Evolutionary conservation across 2,888 invertebrate species (phyloP).

Genomic region (Matsumyia berberina): DNA sequence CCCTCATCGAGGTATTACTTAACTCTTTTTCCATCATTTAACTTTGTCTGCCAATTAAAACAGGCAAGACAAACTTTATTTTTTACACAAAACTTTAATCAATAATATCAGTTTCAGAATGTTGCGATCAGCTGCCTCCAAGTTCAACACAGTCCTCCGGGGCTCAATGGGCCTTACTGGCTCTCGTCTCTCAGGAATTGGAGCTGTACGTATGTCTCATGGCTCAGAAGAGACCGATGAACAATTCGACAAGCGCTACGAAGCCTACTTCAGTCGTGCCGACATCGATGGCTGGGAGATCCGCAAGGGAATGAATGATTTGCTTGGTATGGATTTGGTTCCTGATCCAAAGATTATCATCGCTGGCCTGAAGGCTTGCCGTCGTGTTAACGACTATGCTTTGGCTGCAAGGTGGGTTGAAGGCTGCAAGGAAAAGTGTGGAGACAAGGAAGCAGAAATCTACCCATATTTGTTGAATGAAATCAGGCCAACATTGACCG

Average conservation of each 20-base stretch:
- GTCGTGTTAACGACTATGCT: slow-evolving; percentile 96
- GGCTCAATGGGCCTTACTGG: slow-evolving; percentile 80
- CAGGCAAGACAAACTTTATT: neutral
- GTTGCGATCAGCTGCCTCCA: slow-evolving; percentile 85
- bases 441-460: slow-evolving; percentile 89
- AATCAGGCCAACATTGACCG: slow-evolving; percentile 95
- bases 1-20: slow-evolving; percentile 79
- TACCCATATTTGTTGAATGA: slow-evolving; percentile 95
- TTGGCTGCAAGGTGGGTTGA: slow-evolving; percentile 97
- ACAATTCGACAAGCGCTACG: slow-evolving; percentile 93
- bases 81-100: slow-evolving; percentile 6
- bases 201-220: slow-evolving; percentile 83
- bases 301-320: slow-evolving; percentile 95
- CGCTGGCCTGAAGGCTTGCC: slow-evolving; percentile 95
- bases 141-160: slow-evolving; percentile 83
- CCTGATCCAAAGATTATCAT: slow-evolving; percentile 96
- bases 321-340: slow-evolving; percentile 95
- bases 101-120: slow-evolving; percentile 81
- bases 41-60: neutral
- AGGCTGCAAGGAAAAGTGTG: slow-evolving; percentile 95
- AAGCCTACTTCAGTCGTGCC: slow-evolving; percentile 92
- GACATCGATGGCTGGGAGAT: slow-evolving; percentile 98
- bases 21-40: slow-evolving; percentile 78
- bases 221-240: slow-evolving; percentile 90
- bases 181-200: slow-evolving; percentile 80